phyloP scores from a whole-genome alignment of 2,888 invertebrate species.

The Tanypteryx hageni region DNA sequence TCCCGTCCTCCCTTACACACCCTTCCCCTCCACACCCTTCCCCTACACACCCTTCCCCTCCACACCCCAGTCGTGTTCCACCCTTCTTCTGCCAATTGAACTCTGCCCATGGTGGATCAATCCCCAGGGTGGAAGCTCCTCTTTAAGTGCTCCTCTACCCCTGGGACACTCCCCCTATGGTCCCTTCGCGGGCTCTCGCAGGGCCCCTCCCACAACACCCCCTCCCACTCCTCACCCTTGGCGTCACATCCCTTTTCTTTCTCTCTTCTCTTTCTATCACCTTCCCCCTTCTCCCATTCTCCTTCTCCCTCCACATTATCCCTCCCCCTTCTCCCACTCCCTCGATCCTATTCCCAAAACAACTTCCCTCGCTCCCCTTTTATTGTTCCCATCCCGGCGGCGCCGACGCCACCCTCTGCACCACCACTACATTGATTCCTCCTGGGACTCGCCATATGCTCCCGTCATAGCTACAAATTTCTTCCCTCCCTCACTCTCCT shows the following conservation, averaged over 20 bases:
- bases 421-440: slow-evolving; percentile 63
- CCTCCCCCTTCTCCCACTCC: slow-evolving; percentile 77
- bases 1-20: too few relatives aligned
- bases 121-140: slow-evolving; percentile 54
- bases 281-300: background rate
- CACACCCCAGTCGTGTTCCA: background rate
- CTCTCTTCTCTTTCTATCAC: slow-evolving; percentile 25
- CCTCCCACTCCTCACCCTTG: slow-evolving; percentile 67
- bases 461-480: slow-evolving; percentile 17
- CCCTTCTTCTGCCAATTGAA: slow-evolving; percentile 35
- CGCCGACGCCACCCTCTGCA: slow-evolving; percentile 34
- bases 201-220: slow-evolving; percentile 71
- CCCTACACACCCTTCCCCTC: background rate
- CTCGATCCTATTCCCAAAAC: slow-evolving; percentile 77
- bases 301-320: slow-evolving; percentile 76
- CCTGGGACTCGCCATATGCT: slow-evolving; percentile 54
- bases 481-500: slow-evolving; percentile 23
- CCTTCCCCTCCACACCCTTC: slow-evolving; percentile 3
- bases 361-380: slow-evolving; percentile 69
- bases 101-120: slow-evolving; percentile 47
- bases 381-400: slow-evolving; percentile 43
- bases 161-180: slow-evolving; percentile 68
- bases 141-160: slow-evolving; percentile 46
- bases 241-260: slow-evolving; percentile 66
- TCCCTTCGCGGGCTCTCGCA: slow-evolving; percentile 71